Base-by-base conservation (phyloP, 2,888 invertebrate species). In the Drosophila planitibia region DNA sequence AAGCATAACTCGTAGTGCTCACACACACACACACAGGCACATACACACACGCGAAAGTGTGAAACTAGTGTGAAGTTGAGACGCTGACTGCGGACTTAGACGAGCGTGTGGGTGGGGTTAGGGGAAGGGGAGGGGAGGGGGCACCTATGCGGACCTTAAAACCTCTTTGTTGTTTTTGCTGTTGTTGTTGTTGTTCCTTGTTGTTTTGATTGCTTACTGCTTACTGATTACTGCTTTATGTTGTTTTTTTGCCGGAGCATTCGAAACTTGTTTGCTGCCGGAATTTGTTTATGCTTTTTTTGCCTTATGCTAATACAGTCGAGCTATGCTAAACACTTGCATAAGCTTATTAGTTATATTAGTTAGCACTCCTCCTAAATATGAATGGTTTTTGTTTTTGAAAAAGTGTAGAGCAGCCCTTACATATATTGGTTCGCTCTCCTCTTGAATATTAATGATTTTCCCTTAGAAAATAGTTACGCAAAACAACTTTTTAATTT, bases 31-130 rank as follows among this genome's bases (percentile, higher is more conserved):
- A 51, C 39, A 60, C 63, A 67, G n/a, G 22, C 51, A 51, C 44
- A 51, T 33, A 53, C 65, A 68, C 54, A 57, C 49, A 16, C 57
- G 72, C 52, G 70, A 74, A 75, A 87, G 91, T 82, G 91, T 89
- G 73, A 83, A 86, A 74, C 74, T 64, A 73, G 74, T 88, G 85
- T 83, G 74, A 74, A 75, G 67, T 69, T 63, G 52, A 22, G 54
- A 70, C 66, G 52, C 14, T 39, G 71, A 33, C 61, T 32, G 51
- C 47, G 25, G 47, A 47, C 25, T 47, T 25, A 47, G 16, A 4
- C 25, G 25, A 16, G 37, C 35, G 35, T 35, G 22, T 47, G 16
- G 16, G 4, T 9, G 1, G 3, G 7, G 28, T 0, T 0, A 35
- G 2, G 35, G 7, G 1, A 19, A 39, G 6, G 51, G 19, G 49